Conservation (phyloP, 2,888 invertebrate species). For the Drosophila ustulata region DNA sequence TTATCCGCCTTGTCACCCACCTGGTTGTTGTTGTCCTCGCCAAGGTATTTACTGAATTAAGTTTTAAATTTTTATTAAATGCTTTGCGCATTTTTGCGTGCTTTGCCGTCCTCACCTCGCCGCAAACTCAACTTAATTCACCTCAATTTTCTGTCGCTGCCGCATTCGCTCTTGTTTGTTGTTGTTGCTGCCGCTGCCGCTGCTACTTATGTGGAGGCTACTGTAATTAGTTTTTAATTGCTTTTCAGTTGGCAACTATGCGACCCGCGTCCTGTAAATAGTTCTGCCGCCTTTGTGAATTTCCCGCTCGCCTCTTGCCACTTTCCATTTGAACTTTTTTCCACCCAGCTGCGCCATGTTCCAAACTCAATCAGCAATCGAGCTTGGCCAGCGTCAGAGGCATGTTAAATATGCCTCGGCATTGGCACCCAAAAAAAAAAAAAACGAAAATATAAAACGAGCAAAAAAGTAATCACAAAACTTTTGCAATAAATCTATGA, state of each 20-base stretch:
- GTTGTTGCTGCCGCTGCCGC: background rate
- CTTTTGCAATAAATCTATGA: conserved; percentile 78
- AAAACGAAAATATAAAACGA: background rate
- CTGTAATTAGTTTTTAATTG: conserved; percentile 81
- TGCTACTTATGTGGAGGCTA: conserved; percentile 45
- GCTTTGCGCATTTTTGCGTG: conserved; percentile 65
- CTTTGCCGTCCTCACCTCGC: background rate
- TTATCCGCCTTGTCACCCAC: conserved; percentile 73
- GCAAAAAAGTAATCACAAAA: conserved; percentile 73
- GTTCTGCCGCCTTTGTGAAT: conserved; percentile 56
- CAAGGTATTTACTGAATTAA: conserved; percentile 75
- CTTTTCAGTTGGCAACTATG: conserved; percentile 71
- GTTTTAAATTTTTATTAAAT: conserved; percentile 81
- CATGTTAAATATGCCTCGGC: conserved; percentile 47
- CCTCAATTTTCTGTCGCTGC: background rate
- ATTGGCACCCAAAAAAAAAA: conserved; percentile 10
- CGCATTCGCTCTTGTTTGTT: background rate
- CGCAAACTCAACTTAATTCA: background rate
- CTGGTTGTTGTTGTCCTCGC: conserved; percentile 26
- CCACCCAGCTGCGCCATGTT: conserved; percentile 36
- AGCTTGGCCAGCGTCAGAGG: conserved; percentile 28
- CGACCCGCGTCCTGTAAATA: conserved; percentile 51
- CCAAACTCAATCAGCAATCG: conserved; percentile 65
- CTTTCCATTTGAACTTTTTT: conserved; percentile 28
- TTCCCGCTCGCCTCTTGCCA: conserved; percentile 21